Evolutionary conservation across 92 coral and sea anemone genomes (phyloP), one percentile per base, ranked within the genome.

Genomic region (Porites lobata): DNA sequence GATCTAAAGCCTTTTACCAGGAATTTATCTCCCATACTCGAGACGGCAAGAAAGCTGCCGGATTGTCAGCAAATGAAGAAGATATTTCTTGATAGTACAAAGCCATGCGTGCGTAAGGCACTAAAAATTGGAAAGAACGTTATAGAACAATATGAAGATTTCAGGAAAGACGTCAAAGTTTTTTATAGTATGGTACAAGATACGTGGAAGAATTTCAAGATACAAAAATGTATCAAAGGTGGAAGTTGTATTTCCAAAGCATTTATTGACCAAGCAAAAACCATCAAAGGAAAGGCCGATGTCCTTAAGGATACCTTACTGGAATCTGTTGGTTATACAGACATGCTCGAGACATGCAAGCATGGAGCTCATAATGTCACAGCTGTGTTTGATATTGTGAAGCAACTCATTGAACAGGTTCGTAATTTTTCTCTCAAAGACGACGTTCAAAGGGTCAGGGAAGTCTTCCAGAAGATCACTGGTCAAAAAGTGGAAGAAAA

Each of bases 251-350:
- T 97, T 21, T 93, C 98, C 62, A 93, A 95, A 69, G 91, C 93
- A 19, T 97, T 97, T 57, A 92, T 91, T 26, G 88, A 92, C 61
- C 99, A 97, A 91, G 99, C 95, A 2, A 94, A 91, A 50, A 92
- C 83, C 32, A 81, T 97, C 20, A 92, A 94, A 70, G 93, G 91
- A 53, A 94, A 91, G 57, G 75, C 88, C 3, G 92, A 91, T 21
- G 79, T 77, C 29, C 72, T 96, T 52, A 92, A 88, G 81, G 77
- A 72, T 52, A 86, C 80, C 21, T 85, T 90, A 64, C 71, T 69
- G 65, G 91, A 92, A 74, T 86, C 96, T 21, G 94, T 95, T 93
- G 98, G 94, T 26, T 95, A 91, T 68, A 93, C 95, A 22, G 94
- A 88, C 50, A 92, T 90, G 92, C 88, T 92, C 64, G 89, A 94